Base-by-base conservation (phyloP, 2,113 vertebrate species). In the Siphamia tubifer region DNA sequence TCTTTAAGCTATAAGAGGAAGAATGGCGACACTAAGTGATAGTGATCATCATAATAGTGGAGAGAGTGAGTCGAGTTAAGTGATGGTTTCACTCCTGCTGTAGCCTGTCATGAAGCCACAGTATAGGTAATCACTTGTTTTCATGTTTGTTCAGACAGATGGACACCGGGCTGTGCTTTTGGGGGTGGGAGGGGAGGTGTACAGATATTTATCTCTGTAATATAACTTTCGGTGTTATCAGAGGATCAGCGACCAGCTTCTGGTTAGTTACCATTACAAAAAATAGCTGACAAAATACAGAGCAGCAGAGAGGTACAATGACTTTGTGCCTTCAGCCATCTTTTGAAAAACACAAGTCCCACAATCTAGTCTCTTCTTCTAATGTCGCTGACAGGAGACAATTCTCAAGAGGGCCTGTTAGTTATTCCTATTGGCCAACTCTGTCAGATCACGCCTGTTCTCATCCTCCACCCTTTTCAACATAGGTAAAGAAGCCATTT, bases 291-390 rank as follows among this genome's bases (percentile, higher is more conserved):
- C 69, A 83, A 48, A 84, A 80, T 77, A 79, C 68, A 81, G 83
- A 89, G 87, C 87, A 82, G 81, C 82, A 89, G 80, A 87, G 81
- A 82, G 73, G 81, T 86, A 83, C 78, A 73, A 81, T 65, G 73
- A 90, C 79, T 79, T 87, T 90, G 85, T 89, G 90, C 87, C 84
- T 86, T 82, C 74, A 74, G 77, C 79, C 78, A 74, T 83, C 77
- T 72, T 81, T 56, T 42, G 62, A 77, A 67, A 70, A 82, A 80
- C 56, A 55, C 44, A 52, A 75, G 80, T 81, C 67, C 82, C 58
- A 69, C 72, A 68, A 58, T 84, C 69, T 56, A 49, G 60, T 80
- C 67, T 65, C 31, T 73, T 84, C 63, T 66, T 74, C 53, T 49
- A 74, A 54, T 67, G 45, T 76, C 79, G 40, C 54, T 54, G 58